Percentiles rank a stretch among this genome's conserved stretches.
Evolutionary conservation across 2,888 invertebrate genomes (phyloP).

Genomic region (Seira ritae): DNA sequence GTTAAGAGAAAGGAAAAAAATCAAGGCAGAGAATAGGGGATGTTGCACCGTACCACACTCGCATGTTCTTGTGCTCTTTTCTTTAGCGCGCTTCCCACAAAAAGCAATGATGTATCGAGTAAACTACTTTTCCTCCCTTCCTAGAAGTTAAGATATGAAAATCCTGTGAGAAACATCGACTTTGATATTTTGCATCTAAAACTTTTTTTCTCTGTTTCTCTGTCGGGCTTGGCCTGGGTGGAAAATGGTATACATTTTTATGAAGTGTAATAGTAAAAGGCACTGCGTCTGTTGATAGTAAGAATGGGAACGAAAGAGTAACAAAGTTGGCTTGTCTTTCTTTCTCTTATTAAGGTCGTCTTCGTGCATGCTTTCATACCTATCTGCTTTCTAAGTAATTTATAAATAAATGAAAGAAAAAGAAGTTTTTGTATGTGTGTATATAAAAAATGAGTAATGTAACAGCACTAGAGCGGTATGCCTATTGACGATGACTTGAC

Average conservation of each 20-base stretch:
- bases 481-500: neutral
- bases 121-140: neutral
- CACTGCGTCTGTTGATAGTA: no score
- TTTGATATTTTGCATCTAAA: no score
- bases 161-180: no score
- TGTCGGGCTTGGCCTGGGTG: no score
- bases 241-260: no score
- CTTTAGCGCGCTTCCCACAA: neutral
- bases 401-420: slow-evolving; percentile 9
- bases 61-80: slow-evolving; percentile 4
- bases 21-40: slow-evolving; percentile 35
- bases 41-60: slow-evolving; percentile 35
- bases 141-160: neutral
- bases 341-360: neutral
- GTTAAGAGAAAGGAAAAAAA: slow-evolving; percentile 21
- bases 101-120: neutral
- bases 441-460: no score
- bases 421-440: neutral
- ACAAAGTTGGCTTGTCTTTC: no score
- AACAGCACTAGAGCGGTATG: neutral
- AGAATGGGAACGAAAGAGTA: no score
- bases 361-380: neutral
- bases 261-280: no score
- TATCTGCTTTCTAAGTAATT: neutral
- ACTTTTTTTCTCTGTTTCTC: no score